These are phyloP conservation scores for Platichthys flesus DNA, from an alignment of 2,113 vertebrate genomes.

Conservation along the genomic window DNA sequence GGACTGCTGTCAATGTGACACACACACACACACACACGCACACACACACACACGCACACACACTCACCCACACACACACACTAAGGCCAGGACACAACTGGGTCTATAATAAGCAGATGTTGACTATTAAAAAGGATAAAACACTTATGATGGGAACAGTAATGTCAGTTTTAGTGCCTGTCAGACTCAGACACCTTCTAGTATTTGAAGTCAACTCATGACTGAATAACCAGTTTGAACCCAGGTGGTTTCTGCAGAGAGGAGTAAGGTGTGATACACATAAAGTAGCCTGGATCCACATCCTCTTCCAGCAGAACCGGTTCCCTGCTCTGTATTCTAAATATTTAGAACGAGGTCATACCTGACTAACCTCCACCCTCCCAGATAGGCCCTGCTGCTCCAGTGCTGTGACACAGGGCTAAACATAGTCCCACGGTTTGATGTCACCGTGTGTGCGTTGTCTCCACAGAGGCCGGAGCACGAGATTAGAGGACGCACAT, in stretches of 20 bases:
- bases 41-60: conserved; percentile 15
- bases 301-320: conserved; percentile 61
- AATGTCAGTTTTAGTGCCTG: not conserved
- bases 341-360: conserved; percentile 73
- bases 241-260: conserved; percentile 7
- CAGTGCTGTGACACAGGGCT: not conserved
- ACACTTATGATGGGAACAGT: not conserved
- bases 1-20: not conserved
- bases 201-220: not conserved
- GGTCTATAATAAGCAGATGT: not conserved
- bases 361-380: conserved; percentile 61
- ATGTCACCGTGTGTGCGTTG: not conserved
- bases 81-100: not conserved
- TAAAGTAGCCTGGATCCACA: conserved; percentile 45
- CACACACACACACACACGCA: conserved; percentile 8
- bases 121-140: too few relatives aligned
- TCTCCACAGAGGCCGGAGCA: too few relatives aligned
- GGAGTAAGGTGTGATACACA: conserved; percentile 16
- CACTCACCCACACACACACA: not conserved
- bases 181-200: too few relatives aligned
- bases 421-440: not conserved
- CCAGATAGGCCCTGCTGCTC: conserved; percentile 41
- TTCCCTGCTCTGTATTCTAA: conserved; percentile 66
- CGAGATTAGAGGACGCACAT: too few relatives aligned
- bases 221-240: not conserved